These are phyloP conservation scores for Acanthaster planci DNA, from an alignment of 35 echinoderm and acorn worm species.

Conservation along the genomic window DNA sequence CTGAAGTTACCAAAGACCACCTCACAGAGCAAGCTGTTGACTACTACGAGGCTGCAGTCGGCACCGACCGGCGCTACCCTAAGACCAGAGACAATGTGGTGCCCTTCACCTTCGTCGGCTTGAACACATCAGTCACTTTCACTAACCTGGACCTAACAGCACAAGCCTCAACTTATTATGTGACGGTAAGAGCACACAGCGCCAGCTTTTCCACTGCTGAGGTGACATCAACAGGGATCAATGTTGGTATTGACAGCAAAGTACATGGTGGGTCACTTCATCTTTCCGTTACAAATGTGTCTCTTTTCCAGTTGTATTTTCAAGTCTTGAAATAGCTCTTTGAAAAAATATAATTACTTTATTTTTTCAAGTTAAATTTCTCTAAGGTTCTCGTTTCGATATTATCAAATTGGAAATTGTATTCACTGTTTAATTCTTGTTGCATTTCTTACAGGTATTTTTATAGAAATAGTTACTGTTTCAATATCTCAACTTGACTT, in stretches of 20 bases:
- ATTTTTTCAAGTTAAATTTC: too few relatives aligned
- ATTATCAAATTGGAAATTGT: too few relatives aligned
- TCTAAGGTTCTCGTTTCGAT: too few relatives aligned
- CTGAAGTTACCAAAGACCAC: neutral
- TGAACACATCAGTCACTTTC: conserved; percentile 37
- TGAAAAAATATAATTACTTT: too few relatives aligned
- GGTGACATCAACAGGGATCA: conserved; percentile 48
- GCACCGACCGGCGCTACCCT: conserved; percentile 39
- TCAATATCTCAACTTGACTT: too few relatives aligned
- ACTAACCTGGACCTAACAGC: conserved; percentile 17
- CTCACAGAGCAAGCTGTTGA: conserved; percentile 32
- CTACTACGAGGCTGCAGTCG: conserved; percentile 49
- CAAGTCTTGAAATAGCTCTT: too few relatives aligned
- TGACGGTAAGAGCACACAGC: conserved; percentile 43
- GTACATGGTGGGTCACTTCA: conserved; percentile 15
- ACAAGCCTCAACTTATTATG: conserved; percentile 18
- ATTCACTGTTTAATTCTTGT: too few relatives aligned
- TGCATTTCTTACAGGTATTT: too few relatives aligned
- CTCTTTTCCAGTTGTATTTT: too few relatives aligned
- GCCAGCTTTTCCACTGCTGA: conserved; percentile 5
- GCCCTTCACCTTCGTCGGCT: conserved; percentile 41
- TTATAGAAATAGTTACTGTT: too few relatives aligned
- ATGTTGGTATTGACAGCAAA: conserved; percentile 19
- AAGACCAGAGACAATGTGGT: conserved; percentile 45
- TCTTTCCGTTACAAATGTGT: too few relatives aligned